Evolutionary conservation across 2,113 vertebrate genomes (phyloP).

Genomic region (Nibea albiflora): DNA sequence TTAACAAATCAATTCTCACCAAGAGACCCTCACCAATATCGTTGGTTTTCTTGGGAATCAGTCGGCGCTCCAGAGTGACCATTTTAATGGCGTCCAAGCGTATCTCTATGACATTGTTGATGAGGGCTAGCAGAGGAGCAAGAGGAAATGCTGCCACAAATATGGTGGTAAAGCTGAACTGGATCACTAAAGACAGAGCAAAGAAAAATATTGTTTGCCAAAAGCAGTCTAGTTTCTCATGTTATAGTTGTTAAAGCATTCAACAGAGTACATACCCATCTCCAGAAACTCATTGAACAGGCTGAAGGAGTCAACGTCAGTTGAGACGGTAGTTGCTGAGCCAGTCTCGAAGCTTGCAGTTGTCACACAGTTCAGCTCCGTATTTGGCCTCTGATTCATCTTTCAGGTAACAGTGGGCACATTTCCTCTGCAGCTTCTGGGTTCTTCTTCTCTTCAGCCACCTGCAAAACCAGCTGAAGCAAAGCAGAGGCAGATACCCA

Average conservation of each 20-base stretch:
- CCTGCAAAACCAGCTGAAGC: constrained; percentile 77
- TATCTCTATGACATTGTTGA: constrained; percentile 93
- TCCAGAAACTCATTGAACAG: constrained; percentile 95
- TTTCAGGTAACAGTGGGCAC: constrained; percentile 83
- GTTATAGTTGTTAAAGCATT: background rate
- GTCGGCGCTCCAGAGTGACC: constrained; percentile 87
- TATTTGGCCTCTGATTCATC: constrained; percentile 64
- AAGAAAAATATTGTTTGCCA: background rate
- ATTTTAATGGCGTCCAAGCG: constrained; percentile 95
- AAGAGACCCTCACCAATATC: constrained; percentile 89
- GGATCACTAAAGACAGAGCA: constrained; percentile 85
- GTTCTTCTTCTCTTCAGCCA: constrained; percentile 71
- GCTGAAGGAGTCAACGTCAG: constrained; percentile 87
- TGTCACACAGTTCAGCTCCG: constrained; percentile 75
- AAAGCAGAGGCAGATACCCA: constrained; percentile 1
- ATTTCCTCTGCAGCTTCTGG: constrained; percentile 81
- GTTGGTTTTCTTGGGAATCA: constrained; percentile 94
- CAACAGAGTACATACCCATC: constrained; percentile 86
- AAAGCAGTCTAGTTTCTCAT: background rate
- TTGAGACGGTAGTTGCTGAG: constrained; percentile 88
- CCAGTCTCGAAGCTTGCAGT: constrained; percentile 86
- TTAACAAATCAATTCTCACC: background rate
- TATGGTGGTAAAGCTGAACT: constrained; percentile 98
- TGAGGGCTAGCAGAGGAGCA: constrained; percentile 91
- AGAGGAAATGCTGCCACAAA: constrained; percentile 97